Percentiles rank a stretch among this genome's conserved stretches.
Conservation (phyloP, 2,888 invertebrate genomes). For the Asteroscopus sphinx region DNA sequence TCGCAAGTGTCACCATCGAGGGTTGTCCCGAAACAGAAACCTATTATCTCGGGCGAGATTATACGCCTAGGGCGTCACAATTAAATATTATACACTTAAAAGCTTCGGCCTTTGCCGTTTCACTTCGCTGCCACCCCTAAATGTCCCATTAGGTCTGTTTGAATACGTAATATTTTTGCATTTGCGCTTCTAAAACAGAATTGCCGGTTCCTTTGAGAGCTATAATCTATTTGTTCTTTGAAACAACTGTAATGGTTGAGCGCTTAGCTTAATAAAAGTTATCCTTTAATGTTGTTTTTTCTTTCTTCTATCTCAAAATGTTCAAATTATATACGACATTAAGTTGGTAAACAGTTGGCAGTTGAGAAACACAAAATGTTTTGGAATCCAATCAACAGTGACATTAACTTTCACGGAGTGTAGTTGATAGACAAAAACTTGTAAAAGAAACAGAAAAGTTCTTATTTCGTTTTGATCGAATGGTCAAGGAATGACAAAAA, state of each 20-base stretch:
- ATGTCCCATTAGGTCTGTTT: slow-evolving; percentile 90
- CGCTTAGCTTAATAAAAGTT: slow-evolving; percentile 83
- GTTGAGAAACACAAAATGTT: slow-evolving; percentile 48
- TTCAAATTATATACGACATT: slow-evolving; percentile 28
- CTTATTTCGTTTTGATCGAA: slow-evolving; percentile 73
- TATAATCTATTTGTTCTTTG: slow-evolving; percentile 90
- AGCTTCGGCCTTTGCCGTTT: slow-evolving; percentile 90
- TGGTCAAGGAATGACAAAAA: slow-evolving; percentile 76
- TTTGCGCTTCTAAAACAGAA: slow-evolving; percentile 88
- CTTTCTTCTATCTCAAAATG: slow-evolving; percentile 41
- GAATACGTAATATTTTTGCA: slow-evolving; percentile 90
- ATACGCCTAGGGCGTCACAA: slow-evolving; percentile 90
- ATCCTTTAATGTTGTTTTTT: slow-evolving; percentile 74
- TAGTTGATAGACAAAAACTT: slow-evolving; percentile 68
- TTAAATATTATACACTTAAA: slow-evolving; percentile 91
- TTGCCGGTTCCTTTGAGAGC: slow-evolving; percentile 89
- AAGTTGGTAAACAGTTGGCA: slow-evolving; percentile 27
- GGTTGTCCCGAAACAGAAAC: slow-evolving; percentile 89
- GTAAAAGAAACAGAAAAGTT: slow-evolving; percentile 68
- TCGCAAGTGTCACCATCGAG: slow-evolving; percentile 87
- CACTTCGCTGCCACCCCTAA: slow-evolving; percentile 90
- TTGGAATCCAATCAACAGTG: slow-evolving; percentile 63
- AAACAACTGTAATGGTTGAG: slow-evolving; percentile 88
- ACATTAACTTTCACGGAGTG: slow-evolving; percentile 70
- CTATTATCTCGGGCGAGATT: slow-evolving; percentile 90